Conservation (phyloP, 2,113 vertebrate genomes). For the Calyptomena viridis region DNA sequence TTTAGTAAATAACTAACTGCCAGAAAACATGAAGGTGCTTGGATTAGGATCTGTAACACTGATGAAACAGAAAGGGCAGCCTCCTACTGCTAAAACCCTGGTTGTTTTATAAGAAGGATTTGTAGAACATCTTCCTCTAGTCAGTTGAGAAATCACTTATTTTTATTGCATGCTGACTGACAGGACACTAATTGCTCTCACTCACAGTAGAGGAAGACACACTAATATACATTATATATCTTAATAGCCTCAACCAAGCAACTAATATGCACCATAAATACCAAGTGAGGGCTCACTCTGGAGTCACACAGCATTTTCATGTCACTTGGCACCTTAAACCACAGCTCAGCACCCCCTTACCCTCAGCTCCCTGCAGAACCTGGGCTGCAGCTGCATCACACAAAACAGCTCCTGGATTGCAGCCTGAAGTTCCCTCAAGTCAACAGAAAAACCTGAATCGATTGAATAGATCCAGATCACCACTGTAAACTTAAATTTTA, state of each 20-base stretch:
- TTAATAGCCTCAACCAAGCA: neutral
- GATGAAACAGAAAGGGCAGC: neutral
- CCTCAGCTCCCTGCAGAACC: neutral
- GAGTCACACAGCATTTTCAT: neutral
- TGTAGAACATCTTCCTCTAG: neutral
- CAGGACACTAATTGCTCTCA: constrained; percentile 18
- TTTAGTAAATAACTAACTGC: neutral
- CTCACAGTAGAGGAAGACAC: neutral
- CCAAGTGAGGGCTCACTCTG: neutral
- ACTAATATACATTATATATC: neutral
- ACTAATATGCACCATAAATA: neutral
- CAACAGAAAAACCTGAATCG: neutral
- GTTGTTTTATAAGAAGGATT: neutral
- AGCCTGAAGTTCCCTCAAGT: neutral
- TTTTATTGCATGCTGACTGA: neutral
- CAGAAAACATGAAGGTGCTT: neutral
- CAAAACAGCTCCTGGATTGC: accelerated
- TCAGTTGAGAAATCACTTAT: neutral
- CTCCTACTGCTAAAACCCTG: neutral
- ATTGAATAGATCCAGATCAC: neutral
- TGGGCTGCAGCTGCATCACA: accelerated
- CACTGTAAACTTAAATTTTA: neutral
- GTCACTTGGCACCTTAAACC: neutral
- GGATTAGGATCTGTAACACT: neutral
- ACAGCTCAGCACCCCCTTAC: accelerated